Base-by-base conservation (phyloP, 1,140 invertebrate species). In the Calliopsis andreniformis region DNA sequence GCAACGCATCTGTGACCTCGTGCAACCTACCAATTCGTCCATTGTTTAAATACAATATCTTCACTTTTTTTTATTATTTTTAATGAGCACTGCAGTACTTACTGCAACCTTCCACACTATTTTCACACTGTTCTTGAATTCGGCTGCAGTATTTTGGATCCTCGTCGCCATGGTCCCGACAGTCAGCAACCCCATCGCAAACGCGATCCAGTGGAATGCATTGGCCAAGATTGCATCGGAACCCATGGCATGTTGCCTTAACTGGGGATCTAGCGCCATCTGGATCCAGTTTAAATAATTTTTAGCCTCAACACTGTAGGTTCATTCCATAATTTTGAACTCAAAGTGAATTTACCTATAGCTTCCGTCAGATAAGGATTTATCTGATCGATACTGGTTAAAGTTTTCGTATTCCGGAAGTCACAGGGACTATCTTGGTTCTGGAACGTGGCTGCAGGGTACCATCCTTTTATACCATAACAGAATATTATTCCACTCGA, bases 151-250 rank as follows among this genome's bases (percentile, higher is more conserved):
- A 86, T 62, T 90, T 76, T 28, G 81, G 61, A 7, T 91, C 87
- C 88, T 96, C 96, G 83, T 96, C 96, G 14, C 89, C 91, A 20
- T 92, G 93, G 81, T 95, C 94, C 85, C 94, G 92, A 90, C 97
- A 98, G 79, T 98, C 93, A 0, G 84, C 85, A 53, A 94, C 89
- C 0, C 95, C 95, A 87, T 98, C 93, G 86, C 96, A 97, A 32
- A 96, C 90, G 62, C 93, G 91, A 7, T 91, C 68, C 49, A 92
- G 89, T 0, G 93, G 81, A 28, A 97, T 84, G 88, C 97, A 98
- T 55, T 94, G 87, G 0, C 97, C 96, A 45, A 95, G 90, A 25
- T 92, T 87, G 89, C 97, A 98, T 63, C 95, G 91, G n/a, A 93
- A 84, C 0, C 95, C 94, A 5, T 90, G 56, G 80, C 96, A 96